Percentiles rank a stretch among this genome's conserved stretches.
Conservation (phyloP, 2,888 invertebrate genomes). For the Chrysodeixis includens region DNA sequence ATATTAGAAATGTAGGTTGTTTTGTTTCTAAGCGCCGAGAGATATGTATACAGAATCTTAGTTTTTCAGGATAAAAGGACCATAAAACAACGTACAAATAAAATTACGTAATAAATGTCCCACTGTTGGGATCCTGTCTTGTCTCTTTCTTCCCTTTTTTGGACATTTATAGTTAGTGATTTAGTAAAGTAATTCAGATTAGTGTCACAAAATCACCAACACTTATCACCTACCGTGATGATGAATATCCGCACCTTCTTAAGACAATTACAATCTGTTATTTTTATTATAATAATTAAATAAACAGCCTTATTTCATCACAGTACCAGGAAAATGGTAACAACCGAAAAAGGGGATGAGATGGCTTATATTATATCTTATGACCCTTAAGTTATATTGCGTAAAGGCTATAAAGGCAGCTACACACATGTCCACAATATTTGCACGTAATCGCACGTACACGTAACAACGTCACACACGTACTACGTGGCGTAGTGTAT, state of each 20-base stretch:
- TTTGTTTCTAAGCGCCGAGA: not conserved
- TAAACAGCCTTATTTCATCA: not conserved
- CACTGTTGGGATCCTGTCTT: too few relatives aligned
- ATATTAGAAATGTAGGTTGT: not conserved
- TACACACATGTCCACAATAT: conserved; percentile 14
- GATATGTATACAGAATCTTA: not conserved
- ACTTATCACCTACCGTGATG: not conserved
- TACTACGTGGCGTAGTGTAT: conserved; percentile 36
- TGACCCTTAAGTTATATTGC: conserved; percentile 7
- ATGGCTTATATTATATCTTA: conserved; percentile 4
- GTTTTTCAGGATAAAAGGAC: too few relatives aligned
- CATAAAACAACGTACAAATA: too few relatives aligned
- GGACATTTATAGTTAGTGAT: not conserved
- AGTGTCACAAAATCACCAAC: not conserved
- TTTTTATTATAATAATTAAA: conserved; percentile 2
- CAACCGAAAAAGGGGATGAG: conserved; percentile 1
- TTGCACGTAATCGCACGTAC: conserved; percentile 16
- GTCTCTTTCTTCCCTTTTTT: too few relatives aligned
- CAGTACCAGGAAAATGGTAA: not conserved
- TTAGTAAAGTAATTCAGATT: not conserved
- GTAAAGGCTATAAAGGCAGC: conserved; percentile 11
- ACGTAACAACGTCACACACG: conserved; percentile 27
- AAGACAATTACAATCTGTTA: not conserved
- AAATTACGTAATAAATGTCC: too few relatives aligned
- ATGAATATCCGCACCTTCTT: not conserved